Percentiles rank a stretch among this genome's conserved stretches.
Conservation (phyloP, 1,140 invertebrate genomes). For the Zeugodacus cucurbitae region DNA sequence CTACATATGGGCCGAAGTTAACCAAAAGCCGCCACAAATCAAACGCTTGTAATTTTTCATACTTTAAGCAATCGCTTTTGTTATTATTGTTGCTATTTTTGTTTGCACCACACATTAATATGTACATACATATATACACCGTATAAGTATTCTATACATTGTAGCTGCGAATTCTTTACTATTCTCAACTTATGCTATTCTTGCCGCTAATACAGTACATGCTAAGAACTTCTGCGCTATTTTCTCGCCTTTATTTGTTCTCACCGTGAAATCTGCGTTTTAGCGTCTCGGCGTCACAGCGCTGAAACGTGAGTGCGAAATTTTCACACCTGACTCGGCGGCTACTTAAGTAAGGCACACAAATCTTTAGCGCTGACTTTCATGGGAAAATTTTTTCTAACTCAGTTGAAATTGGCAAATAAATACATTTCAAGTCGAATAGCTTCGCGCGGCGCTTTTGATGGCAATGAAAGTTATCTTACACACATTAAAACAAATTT, state of each 20-base stretch:
- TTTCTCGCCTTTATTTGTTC: background rate
- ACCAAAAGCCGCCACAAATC: conserved; percentile 11
- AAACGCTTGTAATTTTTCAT: conserved; percentile 26
- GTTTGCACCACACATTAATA: background rate
- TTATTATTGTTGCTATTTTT: background rate
- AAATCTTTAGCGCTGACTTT: background rate
- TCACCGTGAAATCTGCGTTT: background rate
- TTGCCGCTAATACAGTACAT: background rate
- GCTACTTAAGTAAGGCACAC: background rate
- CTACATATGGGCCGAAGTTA: background rate
- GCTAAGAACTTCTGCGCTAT: background rate
- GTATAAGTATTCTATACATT: too few relatives aligned
- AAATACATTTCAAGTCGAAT: too few relatives aligned
- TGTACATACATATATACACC: background rate
- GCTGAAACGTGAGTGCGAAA: background rate
- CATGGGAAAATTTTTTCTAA: background rate
- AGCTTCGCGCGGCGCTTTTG: too few relatives aligned
- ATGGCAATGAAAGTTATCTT: too few relatives aligned
- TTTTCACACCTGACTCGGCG: conserved; percentile 16
- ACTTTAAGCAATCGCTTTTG: background rate
- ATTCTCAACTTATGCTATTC: background rate
- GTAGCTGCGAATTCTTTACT: background rate
- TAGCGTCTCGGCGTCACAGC: background rate
- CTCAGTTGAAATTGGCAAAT: background rate
- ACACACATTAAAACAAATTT: too few relatives aligned